Base-by-base conservation (phyloP, 2,797 vertebrate genomes). In the Myoxocephalus aenaeus region DNA sequence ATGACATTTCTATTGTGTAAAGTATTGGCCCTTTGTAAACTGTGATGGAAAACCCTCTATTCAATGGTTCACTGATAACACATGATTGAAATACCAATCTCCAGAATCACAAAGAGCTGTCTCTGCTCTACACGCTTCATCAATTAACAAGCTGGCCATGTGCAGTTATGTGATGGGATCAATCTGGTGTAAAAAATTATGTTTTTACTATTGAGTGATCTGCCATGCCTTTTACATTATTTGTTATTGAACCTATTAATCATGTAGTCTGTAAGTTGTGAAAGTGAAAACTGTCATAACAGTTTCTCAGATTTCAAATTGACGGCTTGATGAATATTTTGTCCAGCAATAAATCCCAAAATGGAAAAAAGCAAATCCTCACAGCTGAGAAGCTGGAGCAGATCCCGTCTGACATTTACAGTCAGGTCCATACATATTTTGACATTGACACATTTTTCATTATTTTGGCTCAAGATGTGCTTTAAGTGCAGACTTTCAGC, bases 1-100 rank as follows among this genome's bases (percentile, higher is more conserved):
- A 80, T 84, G 42, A 75, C 69, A 68, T 72, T 82, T 73, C 65
- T 40, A 38, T 22, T 58, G 15, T 58, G n/a, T 77, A 70, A 82
- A 65, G 62, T 59, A 3, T 57, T 79, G 73, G 61, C 67, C 62
- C 71, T 40, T 76, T 84, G 71, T 70, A 65, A 48, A 25, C 13
- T 64, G 27, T 25, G 22, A 34, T 22, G 29, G 36, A 65, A 77
- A 71, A 13, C 14, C 11, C 0, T 22, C 38, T 68, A 56, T 25
- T 48, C 25, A 8, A 6, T 3, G 1, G 29, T 27, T 64, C 8
- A 22, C 48, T 61, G 27, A 83, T 67, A 75, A 61, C 36, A 7
- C 15, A 61, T 27, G 40, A 15, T 7, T 20, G 20, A 50, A 70
- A 74, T 18, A 32, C 20, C 54, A 51, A 20, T 72, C 64, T 38